Percentiles rank a stretch among this genome's conserved stretches.
Evolutionary conservation across 2,888 invertebrate species (phyloP).

Genomic region (Scaptodrosophila latifasciaeformis): DNA sequence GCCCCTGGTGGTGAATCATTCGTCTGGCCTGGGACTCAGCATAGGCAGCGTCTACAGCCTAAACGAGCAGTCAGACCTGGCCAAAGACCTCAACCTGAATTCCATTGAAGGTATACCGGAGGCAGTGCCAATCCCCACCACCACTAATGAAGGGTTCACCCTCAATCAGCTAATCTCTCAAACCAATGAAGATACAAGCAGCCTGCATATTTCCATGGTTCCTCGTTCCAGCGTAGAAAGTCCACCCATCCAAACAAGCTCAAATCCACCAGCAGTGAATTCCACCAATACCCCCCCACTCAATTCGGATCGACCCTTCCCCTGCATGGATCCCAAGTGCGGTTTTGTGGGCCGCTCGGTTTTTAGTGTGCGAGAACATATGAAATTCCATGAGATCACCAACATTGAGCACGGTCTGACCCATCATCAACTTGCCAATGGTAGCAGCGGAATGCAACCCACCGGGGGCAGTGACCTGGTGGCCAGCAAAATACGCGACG

Average conservation of each 20-base stretch:
- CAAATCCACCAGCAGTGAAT: background rate
- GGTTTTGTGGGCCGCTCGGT: constrained; percentile 52
- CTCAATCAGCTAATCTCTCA: constrained; percentile 25
- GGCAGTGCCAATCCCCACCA: background rate
- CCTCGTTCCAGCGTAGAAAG: constrained; percentile 20
- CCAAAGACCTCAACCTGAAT: background rate
- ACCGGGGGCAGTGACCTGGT: constrained; percentile 2
- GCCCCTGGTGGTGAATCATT: constrained; percentile 44
- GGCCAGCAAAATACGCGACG: constrained; percentile 52
- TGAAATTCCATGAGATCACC: constrained; percentile 56
- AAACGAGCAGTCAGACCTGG: background rate
- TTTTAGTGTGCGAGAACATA: constrained; percentile 64
- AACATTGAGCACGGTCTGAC: constrained; percentile 55
- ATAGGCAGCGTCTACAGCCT: constrained; percentile 49
- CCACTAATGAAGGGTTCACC: constrained; percentile 25
- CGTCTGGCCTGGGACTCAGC: constrained; percentile 44
- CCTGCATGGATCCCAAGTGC: constrained; percentile 61
- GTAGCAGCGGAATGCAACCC: constrained; percentile 24
- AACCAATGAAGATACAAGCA: background rate
- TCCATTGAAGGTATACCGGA: background rate
- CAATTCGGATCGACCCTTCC: constrained; percentile 42
- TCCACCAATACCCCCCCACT: background rate
- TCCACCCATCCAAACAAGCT: background rate
- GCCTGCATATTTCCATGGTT: constrained; percentile 48
- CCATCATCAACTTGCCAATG: constrained; percentile 38